phyloP scores from a whole-genome alignment of 2,888 invertebrate species.

The Muschampia plurimacula region DNA sequence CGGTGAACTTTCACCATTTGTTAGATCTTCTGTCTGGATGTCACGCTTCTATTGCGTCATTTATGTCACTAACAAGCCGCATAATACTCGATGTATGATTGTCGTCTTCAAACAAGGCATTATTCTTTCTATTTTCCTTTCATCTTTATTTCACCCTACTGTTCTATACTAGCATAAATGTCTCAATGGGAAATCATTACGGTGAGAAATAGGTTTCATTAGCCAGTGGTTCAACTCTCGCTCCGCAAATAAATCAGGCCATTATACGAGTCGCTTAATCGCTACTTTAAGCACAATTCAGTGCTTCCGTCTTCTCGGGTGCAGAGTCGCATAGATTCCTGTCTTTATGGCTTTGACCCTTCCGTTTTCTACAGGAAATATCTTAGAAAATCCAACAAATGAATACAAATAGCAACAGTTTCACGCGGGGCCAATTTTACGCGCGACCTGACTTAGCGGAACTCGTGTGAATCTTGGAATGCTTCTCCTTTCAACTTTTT shows the following conservation, averaged over 20 bases:
- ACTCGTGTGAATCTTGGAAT: conserved; percentile 16
- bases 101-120: not conserved
- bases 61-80: conserved; percentile 54
- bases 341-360: conserved; percentile 30
- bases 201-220: conserved; percentile 55
- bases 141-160: conserved; percentile 1
- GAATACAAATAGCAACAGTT: conserved; percentile 30
- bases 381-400: conserved; percentile 30
- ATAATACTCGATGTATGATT: conserved; percentile 40
- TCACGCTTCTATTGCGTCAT: conserved; percentile 60
- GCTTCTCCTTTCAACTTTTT: conserved; percentile 3
- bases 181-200: conserved; percentile 18
- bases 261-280: conserved; percentile 47
- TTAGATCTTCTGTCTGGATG: conserved; percentile 56
- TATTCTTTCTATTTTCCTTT: not conserved
- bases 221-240: conserved; percentile 44
- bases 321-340: conserved; percentile 4
- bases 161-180: not conserved
- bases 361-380: conserved; percentile 28
- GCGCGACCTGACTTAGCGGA: conserved; percentile 13
- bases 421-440: conserved; percentile 15
- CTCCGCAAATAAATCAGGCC: conserved; percentile 53
- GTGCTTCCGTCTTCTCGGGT: conserved; percentile 35
- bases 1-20: conserved; percentile 79
- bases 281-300: conserved; percentile 52